These are phyloP conservation scores for Quadroppia sp. DNA, from an alignment of 2,888 invertebrate species.

Conservation along the genomic window DNA sequence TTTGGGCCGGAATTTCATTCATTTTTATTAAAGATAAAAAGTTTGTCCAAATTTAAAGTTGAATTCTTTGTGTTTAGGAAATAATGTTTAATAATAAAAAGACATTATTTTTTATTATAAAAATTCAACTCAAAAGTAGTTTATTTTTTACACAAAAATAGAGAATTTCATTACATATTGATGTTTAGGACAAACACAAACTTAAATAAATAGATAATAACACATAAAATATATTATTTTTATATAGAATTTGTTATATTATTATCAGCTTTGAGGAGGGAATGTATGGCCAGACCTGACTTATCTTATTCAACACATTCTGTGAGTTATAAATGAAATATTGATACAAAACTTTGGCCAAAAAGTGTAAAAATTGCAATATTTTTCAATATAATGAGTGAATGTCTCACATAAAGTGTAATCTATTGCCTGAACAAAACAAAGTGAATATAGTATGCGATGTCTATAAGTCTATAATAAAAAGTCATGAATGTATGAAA, in stretches of 20 bases:
- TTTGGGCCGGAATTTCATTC: no score
- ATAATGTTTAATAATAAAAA: no score
- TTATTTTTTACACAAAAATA: background rate
- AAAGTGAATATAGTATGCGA: background rate
- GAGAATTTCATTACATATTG: background rate
- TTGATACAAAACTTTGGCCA: background rate
- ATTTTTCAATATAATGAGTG: constrained; percentile 15
- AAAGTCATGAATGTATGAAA: constrained; percentile 17
- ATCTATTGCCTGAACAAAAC: constrained; percentile 11
- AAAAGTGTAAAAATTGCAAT: background rate
- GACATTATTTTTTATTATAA: constrained; percentile 1
- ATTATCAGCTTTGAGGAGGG: background rate
- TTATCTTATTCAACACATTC: background rate
- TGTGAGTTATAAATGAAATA: constrained; percentile 32
- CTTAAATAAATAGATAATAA: constrained; percentile 22
- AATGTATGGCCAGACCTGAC: background rate
- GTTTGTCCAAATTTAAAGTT: no score
- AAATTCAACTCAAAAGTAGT: background rate
- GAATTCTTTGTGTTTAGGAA: background rate
- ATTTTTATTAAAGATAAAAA: no score
- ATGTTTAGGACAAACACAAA: constrained; percentile 14
- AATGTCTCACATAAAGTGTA: background rate
- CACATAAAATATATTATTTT: no score
- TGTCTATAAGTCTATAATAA: constrained; percentile 20
- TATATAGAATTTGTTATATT: no score